Conservation (phyloP, 2,113 vertebrate genomes). For the Gobio gobio region DNA sequence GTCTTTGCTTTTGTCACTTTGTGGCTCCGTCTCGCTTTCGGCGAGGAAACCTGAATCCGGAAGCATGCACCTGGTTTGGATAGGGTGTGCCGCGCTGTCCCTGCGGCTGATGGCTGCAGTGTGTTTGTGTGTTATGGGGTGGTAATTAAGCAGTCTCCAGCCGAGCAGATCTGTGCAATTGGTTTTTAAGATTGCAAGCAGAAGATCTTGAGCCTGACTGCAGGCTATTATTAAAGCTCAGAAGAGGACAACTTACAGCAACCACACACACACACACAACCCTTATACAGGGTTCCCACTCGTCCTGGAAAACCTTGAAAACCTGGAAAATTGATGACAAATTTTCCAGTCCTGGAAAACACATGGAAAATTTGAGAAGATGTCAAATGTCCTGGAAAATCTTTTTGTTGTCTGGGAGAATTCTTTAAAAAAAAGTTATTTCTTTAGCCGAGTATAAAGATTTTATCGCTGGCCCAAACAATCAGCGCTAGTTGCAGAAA, state of each 20-base stretch:
- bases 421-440: no score
- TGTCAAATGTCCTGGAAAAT: no score
- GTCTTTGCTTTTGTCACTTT: conserved; percentile 26
- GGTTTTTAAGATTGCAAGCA: conserved; percentile 48
- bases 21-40: not conserved
- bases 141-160: conserved; percentile 61
- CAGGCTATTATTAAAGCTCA: conserved; percentile 54
- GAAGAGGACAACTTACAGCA: conserved; percentile 14
- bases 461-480: no score
- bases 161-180: conserved; percentile 50
- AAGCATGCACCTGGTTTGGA: conserved; percentile 19
- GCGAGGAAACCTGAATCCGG: not conserved
- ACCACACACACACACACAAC: no score
- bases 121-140: conserved; percentile 38
- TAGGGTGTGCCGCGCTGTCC: not conserved
- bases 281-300: no score
- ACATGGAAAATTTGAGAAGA: no score
- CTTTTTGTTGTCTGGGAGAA: no score
- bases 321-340: no score
- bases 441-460: no score
- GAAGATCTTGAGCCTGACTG: conserved; percentile 45
- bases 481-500: no score
- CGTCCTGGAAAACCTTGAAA: no score
- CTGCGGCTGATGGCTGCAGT: conserved; percentile 47
- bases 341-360: no score